Base-by-base conservation (phyloP, 2,113 vertebrate species). In the Chamaetylas fuelleborni region DNA sequence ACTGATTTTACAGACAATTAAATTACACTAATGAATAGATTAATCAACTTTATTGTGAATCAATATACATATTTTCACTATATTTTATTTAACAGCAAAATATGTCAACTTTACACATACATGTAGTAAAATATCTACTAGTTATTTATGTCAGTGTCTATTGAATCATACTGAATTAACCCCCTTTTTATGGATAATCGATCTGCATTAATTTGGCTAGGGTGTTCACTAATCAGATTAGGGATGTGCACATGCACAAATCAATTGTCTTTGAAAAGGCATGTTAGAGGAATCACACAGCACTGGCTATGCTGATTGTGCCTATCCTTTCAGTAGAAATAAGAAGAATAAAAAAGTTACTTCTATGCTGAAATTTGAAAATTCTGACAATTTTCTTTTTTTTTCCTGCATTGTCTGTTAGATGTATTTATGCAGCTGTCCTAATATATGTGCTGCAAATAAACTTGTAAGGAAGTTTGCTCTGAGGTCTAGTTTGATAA, bases 1-100 rank as follows among this genome's bases (percentile, higher is more conserved):
- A 91, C 69, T 88, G 88, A 96, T 97, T 97, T 98, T 97, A 97
- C 86, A 96, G 96, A 82, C 83, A 97, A 96, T 98, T 98, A 97
- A 94, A 96, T 97, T 92, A 94, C 18, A 47, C 43, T 92, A 96
- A 96, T 7, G 31, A 94, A 90, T 81, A 94, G 65, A 97, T 97
- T 86, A 97, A 96, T 98, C 90, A 97, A 36, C 36, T 84, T 97
- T 85, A 96, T 94, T 85, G 74, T 67, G 89, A 97, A 97, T 95
- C 87, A 90, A 65, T 97, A 88, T 76, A 93, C 61, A 93, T 96
- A 64, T 91, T 96, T 97, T 96, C 51, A 95, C 53, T 92, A 50
- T 90, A 87, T 84, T 91, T 97, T 96, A 86, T 95, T 90, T 58
- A 91, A 78, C 67, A 91, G 85, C 81, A 92, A 97, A 96, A 96